Conservation (phyloP, 2,888 invertebrate genomes). For the Pandemis heparana region DNA sequence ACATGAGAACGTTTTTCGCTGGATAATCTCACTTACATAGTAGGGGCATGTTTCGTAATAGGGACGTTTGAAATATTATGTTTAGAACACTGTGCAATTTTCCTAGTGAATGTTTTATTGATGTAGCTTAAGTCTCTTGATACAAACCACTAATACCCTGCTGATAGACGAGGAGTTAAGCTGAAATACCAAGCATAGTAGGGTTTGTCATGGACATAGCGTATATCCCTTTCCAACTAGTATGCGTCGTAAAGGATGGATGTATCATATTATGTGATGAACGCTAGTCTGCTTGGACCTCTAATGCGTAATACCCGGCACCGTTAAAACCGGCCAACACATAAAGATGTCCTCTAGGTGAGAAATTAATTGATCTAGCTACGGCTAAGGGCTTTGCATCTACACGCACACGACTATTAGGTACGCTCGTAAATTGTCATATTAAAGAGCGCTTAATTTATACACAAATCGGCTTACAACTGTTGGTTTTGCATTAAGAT, state of each 20-base stretch:
- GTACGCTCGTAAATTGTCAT: slow-evolving; percentile 71
- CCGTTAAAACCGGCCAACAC: slow-evolving; percentile 65
- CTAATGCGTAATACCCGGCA: slow-evolving; percentile 55
- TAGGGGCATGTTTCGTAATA: not conserved
- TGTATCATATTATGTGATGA: not conserved
- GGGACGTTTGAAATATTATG: not conserved
- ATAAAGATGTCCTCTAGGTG: slow-evolving; percentile 71
- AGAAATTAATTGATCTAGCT: slow-evolving; percentile 69
- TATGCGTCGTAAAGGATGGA: not conserved
- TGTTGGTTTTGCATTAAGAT: slow-evolving; percentile 64
- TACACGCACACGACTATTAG: slow-evolving; percentile 55
- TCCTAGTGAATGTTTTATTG: slow-evolving; percentile 1
- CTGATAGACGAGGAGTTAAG: slow-evolving; percentile 52
- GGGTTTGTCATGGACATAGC: not conserved
- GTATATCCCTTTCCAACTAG: not conserved
- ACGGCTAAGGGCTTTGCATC: slow-evolving; percentile 52
- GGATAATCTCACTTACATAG: not conserved
- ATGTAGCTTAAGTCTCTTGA: slow-evolving; percentile 3
- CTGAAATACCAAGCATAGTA: not conserved
- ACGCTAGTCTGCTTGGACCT: not conserved
- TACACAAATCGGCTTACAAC: slow-evolving; percentile 67
- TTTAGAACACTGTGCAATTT: slow-evolving; percentile 22
- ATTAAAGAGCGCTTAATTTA: slow-evolving; percentile 70
- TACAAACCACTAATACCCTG: slow-evolving; percentile 49
- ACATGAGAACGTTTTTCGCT: slow-evolving; percentile 15